Conservation (phyloP, 2,888 invertebrate species). For the Drosophila percnosoma region DNA sequence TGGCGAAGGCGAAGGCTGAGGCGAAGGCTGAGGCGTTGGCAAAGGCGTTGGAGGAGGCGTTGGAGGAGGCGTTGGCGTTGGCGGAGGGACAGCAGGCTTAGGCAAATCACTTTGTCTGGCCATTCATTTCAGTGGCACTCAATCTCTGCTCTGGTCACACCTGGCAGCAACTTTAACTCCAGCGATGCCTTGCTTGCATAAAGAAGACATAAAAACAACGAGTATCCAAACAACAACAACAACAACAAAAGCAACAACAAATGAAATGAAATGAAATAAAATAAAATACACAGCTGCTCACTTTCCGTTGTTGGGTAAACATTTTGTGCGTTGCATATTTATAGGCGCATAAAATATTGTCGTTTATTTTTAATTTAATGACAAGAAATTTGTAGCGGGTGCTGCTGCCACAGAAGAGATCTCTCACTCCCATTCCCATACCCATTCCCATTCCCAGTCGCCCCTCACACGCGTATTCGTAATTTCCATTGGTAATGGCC, state of each 20-base stretch:
- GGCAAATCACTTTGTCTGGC: constrained; percentile 43
- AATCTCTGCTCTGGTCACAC: constrained; percentile 56
- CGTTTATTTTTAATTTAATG: constrained; percentile 81
- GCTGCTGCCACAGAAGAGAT: not conserved
- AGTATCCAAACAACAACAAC: constrained; percentile 20
- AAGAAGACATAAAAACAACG: constrained; percentile 64
- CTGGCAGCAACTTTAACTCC: constrained; percentile 43
- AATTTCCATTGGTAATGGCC: constrained; percentile 76
- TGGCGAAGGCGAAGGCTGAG: too few species aligned
- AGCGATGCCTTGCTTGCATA: constrained; percentile 46
- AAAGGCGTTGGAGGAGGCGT: too few species aligned
- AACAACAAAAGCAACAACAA: constrained; percentile 45
- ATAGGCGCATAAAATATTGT: constrained; percentile 81
- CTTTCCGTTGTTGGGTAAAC: constrained; percentile 45
- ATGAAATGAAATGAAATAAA: constrained; percentile 50
- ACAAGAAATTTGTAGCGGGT: constrained; percentile 69
- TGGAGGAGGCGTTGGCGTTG: too few species aligned
- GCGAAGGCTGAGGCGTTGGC: too few species aligned
- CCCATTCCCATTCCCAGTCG: not conserved
- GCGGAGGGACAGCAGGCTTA: constrained; percentile 21
- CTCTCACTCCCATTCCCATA: not conserved
- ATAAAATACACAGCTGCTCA: constrained; percentile 63
- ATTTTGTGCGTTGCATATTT: constrained; percentile 71
- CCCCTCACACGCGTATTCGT: constrained; percentile 29
- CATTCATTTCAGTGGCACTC: constrained; percentile 46